Conservation (phyloP, 2,113 vertebrate species). For the Mirounga angustirostris region DNA sequence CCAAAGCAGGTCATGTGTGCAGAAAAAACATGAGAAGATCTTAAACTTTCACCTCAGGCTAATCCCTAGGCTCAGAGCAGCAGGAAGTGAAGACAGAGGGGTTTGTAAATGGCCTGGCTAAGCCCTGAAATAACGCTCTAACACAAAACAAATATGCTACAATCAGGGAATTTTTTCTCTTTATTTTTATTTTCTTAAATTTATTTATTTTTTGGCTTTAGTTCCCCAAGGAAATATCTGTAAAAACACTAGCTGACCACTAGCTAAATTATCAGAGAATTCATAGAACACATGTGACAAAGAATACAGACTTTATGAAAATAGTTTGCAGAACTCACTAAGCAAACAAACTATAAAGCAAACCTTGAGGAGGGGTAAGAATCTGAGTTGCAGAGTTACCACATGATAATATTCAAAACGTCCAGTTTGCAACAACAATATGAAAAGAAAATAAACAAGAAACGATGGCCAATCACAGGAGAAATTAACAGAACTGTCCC, state of each 20-base stretch:
- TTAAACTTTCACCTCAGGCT: background rate
- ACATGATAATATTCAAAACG: background rate
- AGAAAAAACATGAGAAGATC: background rate
- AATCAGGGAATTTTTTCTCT: background rate
- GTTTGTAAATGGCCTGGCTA: background rate
- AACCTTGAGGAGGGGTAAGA: background rate
- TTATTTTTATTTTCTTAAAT: background rate
- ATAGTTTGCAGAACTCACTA: background rate
- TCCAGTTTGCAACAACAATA: background rate
- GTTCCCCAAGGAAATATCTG: constrained; percentile 11
- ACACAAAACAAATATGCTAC: background rate
- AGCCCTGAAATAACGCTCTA: background rate
- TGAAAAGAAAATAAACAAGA: background rate
- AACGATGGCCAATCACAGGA: background rate
- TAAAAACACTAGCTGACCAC: background rate
- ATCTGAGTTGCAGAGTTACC: background rate
- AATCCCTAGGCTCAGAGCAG: background rate
- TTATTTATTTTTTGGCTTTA: background rate
- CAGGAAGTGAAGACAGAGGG: background rate
- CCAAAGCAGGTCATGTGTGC: background rate
- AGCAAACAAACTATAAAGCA: background rate
- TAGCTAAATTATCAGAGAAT: background rate
- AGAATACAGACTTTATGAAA: background rate
- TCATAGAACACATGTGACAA: background rate
- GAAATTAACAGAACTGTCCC: background rate